A percentile compares a stretch with the other conserved stretches of the same genome.
phyloP scores from a whole-genome alignment of 2,888 invertebrate species.

The Calliopum simillimum region DNA sequence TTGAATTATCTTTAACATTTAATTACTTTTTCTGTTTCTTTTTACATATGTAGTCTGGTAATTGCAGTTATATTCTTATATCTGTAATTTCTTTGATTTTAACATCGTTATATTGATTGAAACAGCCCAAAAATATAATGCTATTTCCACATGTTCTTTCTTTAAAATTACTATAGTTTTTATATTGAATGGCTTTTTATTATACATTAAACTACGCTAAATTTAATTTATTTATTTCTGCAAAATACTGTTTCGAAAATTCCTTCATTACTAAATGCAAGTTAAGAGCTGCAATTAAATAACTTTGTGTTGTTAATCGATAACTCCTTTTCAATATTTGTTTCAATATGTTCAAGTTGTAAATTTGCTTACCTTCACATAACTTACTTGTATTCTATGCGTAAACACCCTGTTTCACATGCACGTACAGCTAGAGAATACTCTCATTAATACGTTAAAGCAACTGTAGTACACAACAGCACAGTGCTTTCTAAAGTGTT shows the following conservation, averaged over 20 bases:
- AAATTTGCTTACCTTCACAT: neutral
- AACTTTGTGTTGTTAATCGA: neutral
- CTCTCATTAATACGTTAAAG: too few relatives aligned
- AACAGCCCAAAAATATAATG: too few relatives aligned
- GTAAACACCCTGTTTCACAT: neutral
- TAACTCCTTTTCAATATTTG: neutral
- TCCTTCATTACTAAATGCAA: constrained; percentile 19
- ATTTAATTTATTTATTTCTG: neutral
- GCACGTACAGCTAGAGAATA: too few relatives aligned
- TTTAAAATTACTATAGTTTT: neutral
- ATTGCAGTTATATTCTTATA: neutral
- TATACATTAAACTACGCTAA: neutral
- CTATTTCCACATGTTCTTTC: neutral
- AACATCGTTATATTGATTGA: neutral
- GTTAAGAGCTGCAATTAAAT: neutral
- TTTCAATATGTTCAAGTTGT: neutral
- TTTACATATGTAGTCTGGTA: constrained; percentile 5
- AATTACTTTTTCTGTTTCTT: neutral
- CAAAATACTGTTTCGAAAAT: constrained; percentile 9
- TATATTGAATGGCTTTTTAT: neutral
- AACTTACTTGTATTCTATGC: neutral
- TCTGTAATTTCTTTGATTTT: neutral
- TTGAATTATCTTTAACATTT: neutral
- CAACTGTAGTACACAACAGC: too few relatives aligned
- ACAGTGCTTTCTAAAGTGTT: too few relatives aligned